Evolutionary conservation across 1,140 invertebrate genomes (phyloP), one percentile per base, ranked within the genome.

Genomic region (Lasioglossum baleicum): DNA sequence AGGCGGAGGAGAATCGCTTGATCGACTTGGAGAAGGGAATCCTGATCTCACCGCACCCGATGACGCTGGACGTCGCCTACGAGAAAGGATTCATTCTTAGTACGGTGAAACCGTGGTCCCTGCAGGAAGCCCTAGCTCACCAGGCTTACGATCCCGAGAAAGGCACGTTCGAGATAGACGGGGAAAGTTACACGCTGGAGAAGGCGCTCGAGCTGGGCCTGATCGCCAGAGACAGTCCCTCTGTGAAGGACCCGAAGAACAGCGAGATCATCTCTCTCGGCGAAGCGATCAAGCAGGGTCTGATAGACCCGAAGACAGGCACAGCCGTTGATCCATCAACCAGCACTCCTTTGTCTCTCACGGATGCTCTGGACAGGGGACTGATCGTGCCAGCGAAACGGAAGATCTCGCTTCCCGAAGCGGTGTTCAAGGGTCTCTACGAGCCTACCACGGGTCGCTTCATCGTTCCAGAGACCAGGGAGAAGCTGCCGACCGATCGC

Each of bases 61-160:
- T 96, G 90, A 95, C 95, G 73, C 94, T 97, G 71, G 96, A 97
- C 90, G 94, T 96, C 83, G 97, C 96, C 10, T 95, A 95, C 84
- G 95, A 96, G 80, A 97, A 96, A 91, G 96, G 96, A 11, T 96
- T 96, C 85, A 93, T 97, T 10, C 91, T 97, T 17, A 96, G 95
- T 82, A 95, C 95, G 48, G 94, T 95, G 80, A 96, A 96, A 90
- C 97, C 96, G 10, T 96, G 95, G 94, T 96, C 96, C 2, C 91
- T 99, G 53, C 96, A 97, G 91, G 97, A 99, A 94, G 96, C 97
- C 66, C 92, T 99, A 65, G 95, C 97, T 58, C 95, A 96, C 92
- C 96, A 97, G 75, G 94, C 97, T 73, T 98, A 98, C 90, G 95
- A 98, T 90, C 92, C 95, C 0, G 94, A 95, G 66, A 96, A 96